These are phyloP conservation scores for Sycobia sp. DNA, from an alignment of 1,140 invertebrate genomes.

Conservation along the genomic window DNA sequence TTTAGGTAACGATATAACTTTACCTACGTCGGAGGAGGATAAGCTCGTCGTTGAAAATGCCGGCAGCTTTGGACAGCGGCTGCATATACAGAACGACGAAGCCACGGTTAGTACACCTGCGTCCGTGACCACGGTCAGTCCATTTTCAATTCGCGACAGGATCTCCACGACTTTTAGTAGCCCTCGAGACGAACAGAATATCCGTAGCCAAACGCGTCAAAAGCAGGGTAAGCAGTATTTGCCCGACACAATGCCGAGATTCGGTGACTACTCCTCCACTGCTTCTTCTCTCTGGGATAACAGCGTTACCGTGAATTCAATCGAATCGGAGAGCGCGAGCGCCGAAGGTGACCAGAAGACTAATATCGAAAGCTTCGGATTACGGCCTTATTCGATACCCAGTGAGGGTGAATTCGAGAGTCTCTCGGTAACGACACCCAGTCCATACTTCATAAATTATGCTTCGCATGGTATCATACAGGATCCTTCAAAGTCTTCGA, in stretches of 20 bases:
- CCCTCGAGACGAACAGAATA: neutral
- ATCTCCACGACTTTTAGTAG: neutral
- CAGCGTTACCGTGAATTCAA: conserved; percentile 8
- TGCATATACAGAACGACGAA: conserved; percentile 7
- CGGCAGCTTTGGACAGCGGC: conserved; percentile 42
- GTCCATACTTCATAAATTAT: conserved; percentile 13
- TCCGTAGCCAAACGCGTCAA: neutral
- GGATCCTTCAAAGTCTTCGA: neutral
- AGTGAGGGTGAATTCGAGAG: neutral
- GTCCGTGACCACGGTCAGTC: neutral
- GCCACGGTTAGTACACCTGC: neutral
- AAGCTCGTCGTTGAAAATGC: conserved; percentile 39
- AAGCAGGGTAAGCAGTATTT: conserved; percentile 7
- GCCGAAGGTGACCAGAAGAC: neutral
- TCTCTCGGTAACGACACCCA: neutral
- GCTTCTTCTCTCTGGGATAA: neutral
- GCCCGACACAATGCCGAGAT: conserved; percentile 12
- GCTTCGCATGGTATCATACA: neutral
- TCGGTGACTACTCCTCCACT: conserved; percentile 18
- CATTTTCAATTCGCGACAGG: neutral
- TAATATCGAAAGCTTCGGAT: neutral
- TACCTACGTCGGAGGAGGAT: conserved; percentile 36
- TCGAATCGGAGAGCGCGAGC: neutral
- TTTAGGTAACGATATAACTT: conserved; percentile 21
- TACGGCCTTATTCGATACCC: neutral